A percentile compares a stretch with the other conserved stretches of the same genome.
Conservation (phyloP, 2,888 invertebrate genomes). For the Molorchus minor region DNA sequence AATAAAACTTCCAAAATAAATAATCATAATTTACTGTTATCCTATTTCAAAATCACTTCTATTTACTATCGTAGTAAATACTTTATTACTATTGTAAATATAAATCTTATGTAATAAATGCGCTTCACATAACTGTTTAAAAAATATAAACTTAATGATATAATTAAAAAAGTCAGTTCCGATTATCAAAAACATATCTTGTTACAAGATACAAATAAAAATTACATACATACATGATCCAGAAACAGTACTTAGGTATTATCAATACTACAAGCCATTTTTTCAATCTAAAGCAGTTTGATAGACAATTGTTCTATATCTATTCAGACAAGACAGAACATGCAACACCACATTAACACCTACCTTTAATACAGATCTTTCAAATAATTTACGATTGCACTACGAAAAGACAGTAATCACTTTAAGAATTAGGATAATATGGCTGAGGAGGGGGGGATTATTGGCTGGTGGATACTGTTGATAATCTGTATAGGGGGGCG, state of each 20-base stretch:
- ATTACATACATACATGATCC: constrained; percentile 35
- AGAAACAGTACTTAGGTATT: constrained; percentile 34
- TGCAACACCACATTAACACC: constrained; percentile 38
- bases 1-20: constrained; percentile 41
- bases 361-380: constrained; percentile 36
- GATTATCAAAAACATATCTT: constrained; percentile 44
- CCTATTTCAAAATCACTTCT: constrained; percentile 21
- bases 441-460: constrained; percentile 40
- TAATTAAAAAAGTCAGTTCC: constrained; percentile 49
- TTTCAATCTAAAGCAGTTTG: constrained; percentile 30
- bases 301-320: constrained; percentile 33
- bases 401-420: constrained; percentile 29
- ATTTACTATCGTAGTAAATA: constrained; percentile 20
- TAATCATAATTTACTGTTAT: constrained; percentile 40
- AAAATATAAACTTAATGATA: constrained; percentile 38
- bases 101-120: constrained; percentile 45
- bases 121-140: constrained; percentile 32
- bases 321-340: constrained; percentile 39
- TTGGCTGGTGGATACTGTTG: constrained; percentile 52
- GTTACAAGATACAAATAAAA: constrained; percentile 47
- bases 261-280: constrained; percentile 34
- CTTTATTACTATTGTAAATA: constrained; percentile 22
- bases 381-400: constrained; percentile 40
- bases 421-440: constrained; percentile 50
- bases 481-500: constrained; percentile 53